Conservation (phyloP, 1,140 invertebrate genomes). For the Phocides pigmalion region DNA sequence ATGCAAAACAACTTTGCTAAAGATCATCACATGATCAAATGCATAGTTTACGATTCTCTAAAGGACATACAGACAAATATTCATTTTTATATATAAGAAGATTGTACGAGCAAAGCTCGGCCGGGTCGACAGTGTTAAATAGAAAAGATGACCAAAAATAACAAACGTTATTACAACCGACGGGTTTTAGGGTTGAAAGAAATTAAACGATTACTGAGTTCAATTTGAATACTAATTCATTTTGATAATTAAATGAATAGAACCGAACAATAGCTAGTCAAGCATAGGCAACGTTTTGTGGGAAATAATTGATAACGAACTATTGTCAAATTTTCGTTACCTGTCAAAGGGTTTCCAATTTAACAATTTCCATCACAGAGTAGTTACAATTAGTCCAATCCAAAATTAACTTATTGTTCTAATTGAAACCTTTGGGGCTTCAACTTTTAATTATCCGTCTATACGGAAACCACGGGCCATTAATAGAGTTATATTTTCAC, state of each 20-base stretch:
- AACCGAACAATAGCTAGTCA: constrained; percentile 2
- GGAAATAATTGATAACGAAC: constrained; percentile 23
- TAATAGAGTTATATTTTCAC: constrained; percentile 11
- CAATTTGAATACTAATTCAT: too few species aligned
- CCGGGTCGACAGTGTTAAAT: too few species aligned
- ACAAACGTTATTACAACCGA: too few species aligned
- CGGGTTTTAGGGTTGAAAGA: too few species aligned
- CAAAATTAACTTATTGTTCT: constrained; percentile 25
- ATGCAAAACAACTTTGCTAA: too few species aligned
- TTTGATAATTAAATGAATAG: background rate
- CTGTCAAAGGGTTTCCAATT: constrained; percentile 15
- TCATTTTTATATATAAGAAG: too few species aligned
- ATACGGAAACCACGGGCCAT: constrained; percentile 5
- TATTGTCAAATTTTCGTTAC: constrained; percentile 16
- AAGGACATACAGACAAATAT: too few species aligned
- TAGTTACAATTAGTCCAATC: constrained; percentile 16
- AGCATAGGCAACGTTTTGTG: background rate
- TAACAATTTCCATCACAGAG: constrained; percentile 10
- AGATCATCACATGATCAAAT: too few species aligned
- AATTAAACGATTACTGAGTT: too few species aligned
- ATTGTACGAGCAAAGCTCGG: too few species aligned
- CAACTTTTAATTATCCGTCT: constrained; percentile 19
- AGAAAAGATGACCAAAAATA: too few species aligned
- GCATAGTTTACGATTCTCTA: too few species aligned
- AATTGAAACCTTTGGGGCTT: constrained; percentile 20